These are phyloP conservation scores for Apodemus agrarius DNA, from an alignment of 2,797 vertebrate genomes.

Conservation along the genomic window DNA sequence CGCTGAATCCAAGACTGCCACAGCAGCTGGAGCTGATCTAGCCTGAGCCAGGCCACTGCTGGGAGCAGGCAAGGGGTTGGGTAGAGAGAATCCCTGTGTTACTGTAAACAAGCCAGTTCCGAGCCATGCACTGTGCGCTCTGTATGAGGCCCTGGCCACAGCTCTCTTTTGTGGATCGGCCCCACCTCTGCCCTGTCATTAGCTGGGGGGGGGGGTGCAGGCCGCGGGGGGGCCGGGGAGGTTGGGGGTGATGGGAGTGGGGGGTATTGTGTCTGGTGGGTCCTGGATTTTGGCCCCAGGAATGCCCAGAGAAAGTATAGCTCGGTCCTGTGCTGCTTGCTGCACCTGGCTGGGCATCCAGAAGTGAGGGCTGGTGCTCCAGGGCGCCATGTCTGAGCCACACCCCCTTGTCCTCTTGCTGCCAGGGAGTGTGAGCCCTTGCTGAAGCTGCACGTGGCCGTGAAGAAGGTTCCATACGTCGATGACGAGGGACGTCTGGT, in stretches of 20 bases:
- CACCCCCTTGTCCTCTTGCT: not conserved
- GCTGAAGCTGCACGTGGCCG: conserved; percentile 92
- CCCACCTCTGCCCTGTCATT: fast-evolving
- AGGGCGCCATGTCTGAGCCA: not conserved
- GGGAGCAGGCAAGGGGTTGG: fast-evolving
- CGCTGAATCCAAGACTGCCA: not conserved
- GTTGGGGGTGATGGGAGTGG: too few relatives aligned
- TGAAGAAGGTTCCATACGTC: conserved; percentile 96
- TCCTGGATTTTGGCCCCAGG: not conserved
- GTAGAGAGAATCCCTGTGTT: not conserved
- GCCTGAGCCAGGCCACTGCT: not conserved
- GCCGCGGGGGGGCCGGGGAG: too few relatives aligned
- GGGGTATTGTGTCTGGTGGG: not conserved
- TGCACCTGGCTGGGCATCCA: fast-evolving
- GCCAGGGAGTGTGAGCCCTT: conserved; percentile 90
- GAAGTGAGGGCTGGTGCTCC: not conserved
- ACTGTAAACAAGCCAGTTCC: not conserved
- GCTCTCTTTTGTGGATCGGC: fast-evolving
- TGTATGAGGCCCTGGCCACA: not conserved
- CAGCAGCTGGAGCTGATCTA: not conserved
- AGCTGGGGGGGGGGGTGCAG: not conserved
- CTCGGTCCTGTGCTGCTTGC: not conserved
- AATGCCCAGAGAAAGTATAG: not conserved
- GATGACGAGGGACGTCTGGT: conserved; percentile 91
- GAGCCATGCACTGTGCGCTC: not conserved